These are phyloP conservation scores for Agrochola litura DNA, from an alignment of 2,888 invertebrate species.

Conservation along the genomic window DNA sequence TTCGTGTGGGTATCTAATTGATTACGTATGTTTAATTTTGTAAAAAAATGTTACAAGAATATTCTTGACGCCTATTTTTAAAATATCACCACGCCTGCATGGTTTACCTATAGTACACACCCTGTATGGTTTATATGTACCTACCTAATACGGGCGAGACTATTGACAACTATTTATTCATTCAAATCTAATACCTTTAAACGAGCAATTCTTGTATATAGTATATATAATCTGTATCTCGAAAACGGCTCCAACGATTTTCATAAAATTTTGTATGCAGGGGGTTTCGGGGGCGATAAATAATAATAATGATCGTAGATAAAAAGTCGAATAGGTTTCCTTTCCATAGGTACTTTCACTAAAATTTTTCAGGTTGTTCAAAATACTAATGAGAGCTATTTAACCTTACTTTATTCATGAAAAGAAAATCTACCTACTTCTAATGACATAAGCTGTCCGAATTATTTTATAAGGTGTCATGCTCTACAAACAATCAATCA, in stretches of 20 bases:
- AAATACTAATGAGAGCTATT: background rate
- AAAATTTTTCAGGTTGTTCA: too few relatives aligned
- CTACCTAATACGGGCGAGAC: too few relatives aligned
- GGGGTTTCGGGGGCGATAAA: background rate
- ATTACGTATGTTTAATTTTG: background rate
- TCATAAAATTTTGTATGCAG: too few relatives aligned
- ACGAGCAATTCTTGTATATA: too few relatives aligned
- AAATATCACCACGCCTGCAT: too few relatives aligned
- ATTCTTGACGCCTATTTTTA: background rate
- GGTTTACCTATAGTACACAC: background rate
- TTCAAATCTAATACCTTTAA: too few relatives aligned
- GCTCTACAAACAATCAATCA: background rate
- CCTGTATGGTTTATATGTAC: too few relatives aligned
- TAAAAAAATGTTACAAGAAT: background rate
- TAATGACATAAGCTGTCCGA: background rate
- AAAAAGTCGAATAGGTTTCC: too few relatives aligned
- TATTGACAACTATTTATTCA: background rate
- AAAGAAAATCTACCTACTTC: background rate
- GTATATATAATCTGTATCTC: too few relatives aligned
- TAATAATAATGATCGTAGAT: background rate
- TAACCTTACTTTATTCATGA: background rate
- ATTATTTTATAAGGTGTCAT: background rate
- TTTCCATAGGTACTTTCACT: too few relatives aligned
- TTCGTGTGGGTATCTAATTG: slow-evolving; percentile 9
- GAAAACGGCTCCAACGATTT: too few relatives aligned